Evolutionary conservation across 2,797 vertebrate species (phyloP), one percentile per base, ranked within the genome.

Genomic region (Cyclopterus lumpus): DNA sequence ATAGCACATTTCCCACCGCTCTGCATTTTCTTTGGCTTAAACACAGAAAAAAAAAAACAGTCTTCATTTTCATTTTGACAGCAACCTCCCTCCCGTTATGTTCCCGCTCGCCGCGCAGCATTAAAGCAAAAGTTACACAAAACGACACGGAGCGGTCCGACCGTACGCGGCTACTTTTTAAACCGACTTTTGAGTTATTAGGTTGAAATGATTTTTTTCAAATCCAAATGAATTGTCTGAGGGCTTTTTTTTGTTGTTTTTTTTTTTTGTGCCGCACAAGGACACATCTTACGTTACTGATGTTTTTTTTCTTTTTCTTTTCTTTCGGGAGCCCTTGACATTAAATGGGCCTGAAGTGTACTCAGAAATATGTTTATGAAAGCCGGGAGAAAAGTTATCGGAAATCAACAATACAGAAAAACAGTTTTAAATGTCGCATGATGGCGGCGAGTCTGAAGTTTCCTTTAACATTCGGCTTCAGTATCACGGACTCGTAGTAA

Each of bases 101-200:
- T 76, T 75, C 65, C 59, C 1, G 26, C 58, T 62, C 22, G 26
- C 71, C 1, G 34, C 68, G 3, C 54, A 28, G 62, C 64, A 79
- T 82, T 77, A 75, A 82, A 71, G 36, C 77, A 87, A 79, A n/a
- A 86, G 67, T 79, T 80, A 76, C 63, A 54, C 30, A 58, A 71
- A 82, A 64, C 20, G 58, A 77, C 76, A 30, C 14, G 1, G 65
- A 77, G 1, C 15, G 59, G 3, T 69, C 24, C 11, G 9, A 71
- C 28, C 60, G 3, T 7, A 60, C 6, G 0, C 67, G 3, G 4
- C 49, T 44, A 40, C 83, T 81, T 77, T 68, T 59, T 62, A 49
- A 62, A 49, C 67, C 38, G 54, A 59, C 68, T 75, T 75, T 67
- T 64, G 38, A 58, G 60, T 73, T 38, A 49, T 16, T 48, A 48